Evolutionary conservation across 2,888 invertebrate species (phyloP).

Genomic region (Bhutanitis thaidina): DNA sequence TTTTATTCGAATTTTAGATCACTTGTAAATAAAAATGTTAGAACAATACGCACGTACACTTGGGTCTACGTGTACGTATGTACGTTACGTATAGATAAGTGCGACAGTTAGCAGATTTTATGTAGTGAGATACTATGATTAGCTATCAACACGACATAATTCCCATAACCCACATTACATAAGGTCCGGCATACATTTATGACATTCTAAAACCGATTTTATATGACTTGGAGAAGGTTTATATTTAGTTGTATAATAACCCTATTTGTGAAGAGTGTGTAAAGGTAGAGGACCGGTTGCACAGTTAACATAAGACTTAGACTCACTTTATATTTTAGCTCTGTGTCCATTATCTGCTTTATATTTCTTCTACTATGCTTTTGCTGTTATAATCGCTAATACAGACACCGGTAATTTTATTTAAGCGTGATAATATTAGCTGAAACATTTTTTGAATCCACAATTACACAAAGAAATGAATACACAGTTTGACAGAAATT

Average conservation of each 20-base stretch:
- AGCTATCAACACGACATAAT: slow-evolving; percentile 13
- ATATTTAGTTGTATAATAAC: not conserved
- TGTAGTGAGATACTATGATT: slow-evolving; percentile 11
- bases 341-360: not conserved
- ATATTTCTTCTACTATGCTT: slow-evolving; percentile 1
- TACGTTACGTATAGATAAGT: too few species aligned
- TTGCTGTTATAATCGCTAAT: too few species aligned
- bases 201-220: not conserved
- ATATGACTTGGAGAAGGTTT: not conserved
- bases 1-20: too few species aligned
- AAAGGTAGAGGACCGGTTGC: slow-evolving; percentile 9
- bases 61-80: too few species aligned
- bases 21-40: too few species aligned
- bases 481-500: too few species aligned
- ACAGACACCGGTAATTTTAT: too few species aligned
- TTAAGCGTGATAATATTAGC: too few species aligned
- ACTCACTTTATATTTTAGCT: slow-evolving; percentile 11
- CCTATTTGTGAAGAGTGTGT: not conserved
- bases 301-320: slow-evolving; percentile 13
- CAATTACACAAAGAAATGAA: too few species aligned
- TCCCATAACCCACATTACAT: slow-evolving; percentile 14
- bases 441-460: too few species aligned
- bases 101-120: not conserved
- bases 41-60: too few species aligned
- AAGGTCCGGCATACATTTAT: not conserved